phyloP scores from a whole-genome alignment of 2,113 vertebrate genomes.

The Megaceryle maxima region DNA sequence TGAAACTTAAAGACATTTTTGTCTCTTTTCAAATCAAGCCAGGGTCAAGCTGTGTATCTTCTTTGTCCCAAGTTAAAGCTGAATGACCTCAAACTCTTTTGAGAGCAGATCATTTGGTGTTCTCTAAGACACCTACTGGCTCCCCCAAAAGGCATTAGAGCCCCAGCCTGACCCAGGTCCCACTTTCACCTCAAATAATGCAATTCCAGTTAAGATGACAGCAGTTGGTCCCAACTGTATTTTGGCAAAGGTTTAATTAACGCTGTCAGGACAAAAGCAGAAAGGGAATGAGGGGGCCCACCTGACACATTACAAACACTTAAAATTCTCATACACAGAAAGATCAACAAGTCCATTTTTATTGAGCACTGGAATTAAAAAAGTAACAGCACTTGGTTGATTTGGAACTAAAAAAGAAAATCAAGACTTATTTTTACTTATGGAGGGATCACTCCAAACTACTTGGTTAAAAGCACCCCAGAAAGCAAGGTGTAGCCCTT shows the following conservation, averaged over 20 bases:
- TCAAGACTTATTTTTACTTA: background rate
- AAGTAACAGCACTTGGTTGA: conserved; percentile 46
- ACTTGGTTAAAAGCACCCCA: background rate
- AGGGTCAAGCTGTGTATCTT: background rate
- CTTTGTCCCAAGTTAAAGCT: background rate
- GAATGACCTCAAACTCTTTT: background rate
- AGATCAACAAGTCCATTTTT: conserved; percentile 21
- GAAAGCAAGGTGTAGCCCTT: background rate
- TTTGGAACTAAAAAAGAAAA: conserved; percentile 16
- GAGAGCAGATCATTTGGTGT: background rate
- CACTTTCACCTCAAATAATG: background rate
- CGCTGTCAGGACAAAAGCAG: background rate
- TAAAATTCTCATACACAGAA: background rate
- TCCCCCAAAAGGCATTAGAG: background rate
- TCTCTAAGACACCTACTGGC: background rate
- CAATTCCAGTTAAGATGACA: background rate
- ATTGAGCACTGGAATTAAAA: conserved; percentile 46
- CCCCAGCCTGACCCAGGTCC: background rate
- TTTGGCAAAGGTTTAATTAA: background rate
- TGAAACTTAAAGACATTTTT: background rate
- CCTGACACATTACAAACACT: background rate
- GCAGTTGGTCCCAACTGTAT: background rate
- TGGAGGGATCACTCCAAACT: background rate
- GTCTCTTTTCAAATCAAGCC: background rate
- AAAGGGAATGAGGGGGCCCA: background rate